These are phyloP conservation scores for Leptocoma aspasia DNA, from an alignment of 2,113 vertebrate genomes.

Conservation along the genomic window DNA sequence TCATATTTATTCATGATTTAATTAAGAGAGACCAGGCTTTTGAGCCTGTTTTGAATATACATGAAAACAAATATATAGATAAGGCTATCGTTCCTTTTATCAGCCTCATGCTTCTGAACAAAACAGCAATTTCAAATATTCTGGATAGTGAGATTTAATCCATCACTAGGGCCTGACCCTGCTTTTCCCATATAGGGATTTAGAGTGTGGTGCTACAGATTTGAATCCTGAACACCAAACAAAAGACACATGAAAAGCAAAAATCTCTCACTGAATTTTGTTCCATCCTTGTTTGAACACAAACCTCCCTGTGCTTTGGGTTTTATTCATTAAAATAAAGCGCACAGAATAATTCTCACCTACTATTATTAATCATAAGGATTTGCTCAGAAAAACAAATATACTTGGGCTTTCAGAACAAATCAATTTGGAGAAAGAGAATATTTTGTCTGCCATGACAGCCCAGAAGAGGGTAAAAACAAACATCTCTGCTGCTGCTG, in stretches of 20 bases:
- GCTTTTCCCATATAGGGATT: not conserved
- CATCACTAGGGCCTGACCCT: not conserved
- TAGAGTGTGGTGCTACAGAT: not conserved
- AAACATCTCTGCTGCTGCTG: constrained; percentile 34
- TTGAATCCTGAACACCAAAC: not conserved
- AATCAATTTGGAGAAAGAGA: constrained; percentile 35
- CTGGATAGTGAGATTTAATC: constrained; percentile 12
- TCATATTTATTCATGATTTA: constrained; percentile 56
- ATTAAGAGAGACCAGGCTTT: constrained; percentile 20
- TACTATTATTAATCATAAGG: constrained; percentile 43
- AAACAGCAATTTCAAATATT: not conserved
- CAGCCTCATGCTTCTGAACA: not conserved
- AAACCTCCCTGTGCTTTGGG: not conserved
- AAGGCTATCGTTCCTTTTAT: not conserved
- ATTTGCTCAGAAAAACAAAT: constrained; percentile 45
- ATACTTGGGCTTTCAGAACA: constrained; percentile 45
- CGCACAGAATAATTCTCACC: constrained; percentile 43
- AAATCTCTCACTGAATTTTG: constrained; percentile 1
- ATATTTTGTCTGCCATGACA: constrained; percentile 40
- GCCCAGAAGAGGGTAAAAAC: constrained; percentile 40
- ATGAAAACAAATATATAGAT: constrained; percentile 11
- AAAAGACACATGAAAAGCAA: constrained; percentile 32
- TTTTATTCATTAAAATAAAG: constrained; percentile 54
- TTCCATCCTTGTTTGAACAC: constrained; percentile 31
- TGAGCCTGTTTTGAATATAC: constrained; percentile 9